These are phyloP conservation scores for Trichonephila clavipes DNA, from an alignment of 1,140 invertebrate species.

Conservation along the genomic window DNA sequence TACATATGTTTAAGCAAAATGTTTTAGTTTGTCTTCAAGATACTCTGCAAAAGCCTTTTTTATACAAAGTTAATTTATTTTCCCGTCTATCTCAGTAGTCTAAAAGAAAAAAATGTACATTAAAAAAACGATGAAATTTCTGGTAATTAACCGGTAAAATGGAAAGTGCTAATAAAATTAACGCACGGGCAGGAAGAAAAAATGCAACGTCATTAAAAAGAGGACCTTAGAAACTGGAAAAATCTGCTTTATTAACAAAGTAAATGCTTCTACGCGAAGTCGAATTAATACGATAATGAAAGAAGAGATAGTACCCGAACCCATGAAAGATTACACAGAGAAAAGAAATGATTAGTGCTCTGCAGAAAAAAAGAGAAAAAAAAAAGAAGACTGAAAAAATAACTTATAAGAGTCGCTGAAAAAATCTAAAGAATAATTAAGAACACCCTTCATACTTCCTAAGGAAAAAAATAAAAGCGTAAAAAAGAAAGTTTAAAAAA, in stretches of 20 bases:
- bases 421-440: neutral
- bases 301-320: neutral
- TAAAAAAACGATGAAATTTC: too few species aligned
- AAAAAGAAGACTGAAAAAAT: neutral
- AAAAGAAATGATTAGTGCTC: neutral
- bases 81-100: too few species aligned
- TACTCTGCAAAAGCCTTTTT: too few species aligned
- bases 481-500: neutral
- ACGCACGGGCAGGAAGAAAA: too few species aligned
- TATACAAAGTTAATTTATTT: too few species aligned
- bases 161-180: too few species aligned
- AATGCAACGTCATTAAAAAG: neutral
- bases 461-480: neutral
- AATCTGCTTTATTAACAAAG: neutral
- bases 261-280: neutral
- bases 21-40: too few species aligned
- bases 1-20: too few species aligned
- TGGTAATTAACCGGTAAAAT: too few species aligned
- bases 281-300: conserved; percentile 3
- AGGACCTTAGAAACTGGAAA: neutral
- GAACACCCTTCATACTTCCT: neutral
- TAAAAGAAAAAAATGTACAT: too few species aligned
- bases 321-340: neutral
- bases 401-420: neutral
- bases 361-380: neutral